A percentile compares a stretch with the other conserved stretches of the same genome.
Evolutionary conservation across 2,888 invertebrate species (phyloP).

Genomic region (Argyresthia albistria): DNA sequence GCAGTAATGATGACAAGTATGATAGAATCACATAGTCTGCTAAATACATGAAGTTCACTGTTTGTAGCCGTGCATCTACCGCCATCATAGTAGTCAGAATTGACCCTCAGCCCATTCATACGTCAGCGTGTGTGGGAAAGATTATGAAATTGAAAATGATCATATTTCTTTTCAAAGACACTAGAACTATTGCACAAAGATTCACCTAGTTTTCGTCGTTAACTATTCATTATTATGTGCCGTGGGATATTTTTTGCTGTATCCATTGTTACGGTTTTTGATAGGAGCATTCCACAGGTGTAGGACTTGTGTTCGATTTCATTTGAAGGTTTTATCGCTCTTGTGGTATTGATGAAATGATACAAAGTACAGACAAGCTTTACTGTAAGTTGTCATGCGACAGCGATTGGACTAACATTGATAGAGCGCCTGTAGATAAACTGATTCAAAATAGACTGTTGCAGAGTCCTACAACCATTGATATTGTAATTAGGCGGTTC

Average conservation of each 20-base stretch:
- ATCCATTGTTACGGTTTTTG: constrained; percentile 26
- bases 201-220: constrained; percentile 71
- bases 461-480: too few relatives aligned
- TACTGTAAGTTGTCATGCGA: neutral
- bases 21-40: too few relatives aligned
- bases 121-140: constrained; percentile 52
- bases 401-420: neutral
- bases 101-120: too few relatives aligned
- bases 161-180: constrained; percentile 71
- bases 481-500: too few relatives aligned
- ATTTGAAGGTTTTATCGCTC: neutral
- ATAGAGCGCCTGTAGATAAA: too few relatives aligned
- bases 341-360: too few relatives aligned
- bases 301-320: constrained; percentile 23
- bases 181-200: constrained; percentile 65
- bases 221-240: constrained; percentile 69
- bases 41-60: too few relatives aligned
- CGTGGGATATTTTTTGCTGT: constrained; percentile 62
- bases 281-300: constrained; percentile 59
- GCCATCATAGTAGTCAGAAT: too few relatives aligned
- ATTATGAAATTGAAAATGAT: constrained; percentile 71
- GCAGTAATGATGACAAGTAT: too few relatives aligned
- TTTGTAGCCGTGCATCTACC: too few relatives aligned
- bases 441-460: too few relatives aligned
- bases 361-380: too few relatives aligned